Percentiles rank a stretch among this genome's conserved stretches.
These are phyloP conservation scores for Danio tinwini DNA, from an alignment of 2,797 vertebrate genomes.

Conservation along the genomic window DNA sequence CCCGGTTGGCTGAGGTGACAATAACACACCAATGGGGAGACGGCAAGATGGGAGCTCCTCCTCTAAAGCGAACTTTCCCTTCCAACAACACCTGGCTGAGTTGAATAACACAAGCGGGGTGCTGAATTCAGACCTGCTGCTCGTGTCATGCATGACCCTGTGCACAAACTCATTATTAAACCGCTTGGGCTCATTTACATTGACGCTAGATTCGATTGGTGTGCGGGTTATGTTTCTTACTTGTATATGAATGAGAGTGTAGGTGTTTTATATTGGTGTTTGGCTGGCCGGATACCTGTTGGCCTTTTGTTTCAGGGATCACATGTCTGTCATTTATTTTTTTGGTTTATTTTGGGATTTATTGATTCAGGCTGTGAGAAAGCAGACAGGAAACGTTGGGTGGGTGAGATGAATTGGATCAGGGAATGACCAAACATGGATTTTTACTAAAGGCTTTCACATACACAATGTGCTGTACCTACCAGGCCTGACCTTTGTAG, in stretches of 20 bases:
- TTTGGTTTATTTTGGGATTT: not conserved
- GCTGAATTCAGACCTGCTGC: constrained; percentile 15
- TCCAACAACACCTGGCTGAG: constrained; percentile 45
- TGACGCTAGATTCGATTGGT: not conserved
- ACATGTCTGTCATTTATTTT: not conserved
- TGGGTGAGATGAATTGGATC: not conserved
- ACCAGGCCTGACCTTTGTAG: not conserved
- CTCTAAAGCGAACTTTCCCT: constrained; percentile 33
- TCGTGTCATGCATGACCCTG: constrained; percentile 5
- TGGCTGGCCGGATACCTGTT: not conserved
- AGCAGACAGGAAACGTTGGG: not conserved
- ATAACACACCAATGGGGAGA: constrained; percentile 11
- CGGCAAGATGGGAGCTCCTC: not conserved
- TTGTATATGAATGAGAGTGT: not conserved
- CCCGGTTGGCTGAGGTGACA: constrained; percentile 31
- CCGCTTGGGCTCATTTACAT: not conserved
- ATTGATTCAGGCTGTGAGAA: constrained; percentile 18
- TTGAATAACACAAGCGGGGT: constrained; percentile 30
- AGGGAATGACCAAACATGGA: not conserved
- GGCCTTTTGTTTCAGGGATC: not conserved
- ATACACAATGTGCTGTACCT: constrained; percentile 1
- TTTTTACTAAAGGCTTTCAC: not conserved
- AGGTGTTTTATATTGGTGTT: not conserved
- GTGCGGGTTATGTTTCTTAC: not conserved
- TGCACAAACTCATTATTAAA: constrained; percentile 20